Conservation (phyloP, 2,797 vertebrate species). For the Phoeniculus purpureus region DNA sequence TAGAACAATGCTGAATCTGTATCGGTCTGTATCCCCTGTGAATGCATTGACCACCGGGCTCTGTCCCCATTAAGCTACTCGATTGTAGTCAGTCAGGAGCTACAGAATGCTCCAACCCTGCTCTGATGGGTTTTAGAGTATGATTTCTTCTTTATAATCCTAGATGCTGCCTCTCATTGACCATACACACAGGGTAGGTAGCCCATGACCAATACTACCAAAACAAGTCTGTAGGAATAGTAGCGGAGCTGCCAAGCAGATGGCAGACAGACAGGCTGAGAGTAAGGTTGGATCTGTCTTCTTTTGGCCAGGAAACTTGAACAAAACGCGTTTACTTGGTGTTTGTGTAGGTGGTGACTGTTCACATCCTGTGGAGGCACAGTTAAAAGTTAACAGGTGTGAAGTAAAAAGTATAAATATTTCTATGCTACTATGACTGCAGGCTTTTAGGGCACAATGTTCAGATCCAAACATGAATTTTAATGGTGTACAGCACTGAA, state of each 20-base stretch:
- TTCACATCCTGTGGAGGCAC: background rate
- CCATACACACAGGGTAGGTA: background rate
- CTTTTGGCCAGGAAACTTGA: background rate
- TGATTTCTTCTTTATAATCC: background rate
- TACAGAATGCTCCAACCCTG: background rate
- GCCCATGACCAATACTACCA: background rate
- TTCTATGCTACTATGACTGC: background rate
- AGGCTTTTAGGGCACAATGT: background rate
- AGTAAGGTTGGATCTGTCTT: background rate
- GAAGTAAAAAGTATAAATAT: conserved; percentile 8
- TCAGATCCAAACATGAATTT: background rate
- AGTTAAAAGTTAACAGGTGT: conserved; percentile 25
- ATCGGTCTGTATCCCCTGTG: background rate
- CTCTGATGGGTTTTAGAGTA: background rate
- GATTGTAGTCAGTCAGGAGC: background rate
- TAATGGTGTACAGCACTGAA: background rate
- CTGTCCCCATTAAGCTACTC: background rate
- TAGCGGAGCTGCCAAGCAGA: background rate
- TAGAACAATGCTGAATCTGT: background rate
- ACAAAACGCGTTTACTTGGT: background rate
- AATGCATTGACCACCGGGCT: background rate
- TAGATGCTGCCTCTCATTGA: background rate
- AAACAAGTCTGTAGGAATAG: background rate
- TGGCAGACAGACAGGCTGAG: background rate
- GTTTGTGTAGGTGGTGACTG: background rate